These are phyloP conservation scores for Bombus ignitus DNA, from an alignment of 1,140 invertebrate genomes.

Conservation along the genomic window DNA sequence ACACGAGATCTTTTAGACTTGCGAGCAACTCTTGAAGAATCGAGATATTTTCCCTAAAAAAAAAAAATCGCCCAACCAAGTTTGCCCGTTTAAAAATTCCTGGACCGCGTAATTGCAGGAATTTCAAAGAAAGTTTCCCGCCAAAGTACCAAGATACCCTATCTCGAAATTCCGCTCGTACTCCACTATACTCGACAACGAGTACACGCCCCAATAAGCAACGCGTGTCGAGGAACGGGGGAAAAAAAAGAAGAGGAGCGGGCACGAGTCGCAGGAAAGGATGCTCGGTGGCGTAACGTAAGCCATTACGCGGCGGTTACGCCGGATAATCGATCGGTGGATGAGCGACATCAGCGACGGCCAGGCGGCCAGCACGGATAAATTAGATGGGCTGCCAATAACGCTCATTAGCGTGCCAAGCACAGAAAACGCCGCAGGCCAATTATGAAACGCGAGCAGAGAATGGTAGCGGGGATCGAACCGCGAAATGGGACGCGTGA, in stretches of 20 bases:
- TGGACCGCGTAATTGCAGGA: background rate
- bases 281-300: slow-evolving; percentile 54
- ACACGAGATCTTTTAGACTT: too few relatives aligned
- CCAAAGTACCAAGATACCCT: background rate
- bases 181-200: too few relatives aligned
- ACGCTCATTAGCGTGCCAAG: slow-evolving; percentile 64
- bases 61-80: too few relatives aligned
- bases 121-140: background rate
- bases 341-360: slow-evolving; percentile 23
- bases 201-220: slow-evolving; percentile 12
- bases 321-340: slow-evolving; percentile 65
- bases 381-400: slow-evolving; percentile 70
- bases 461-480: slow-evolving; percentile 10
- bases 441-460: slow-evolving; percentile 63
- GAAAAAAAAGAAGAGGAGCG: background rate
- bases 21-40: too few relatives aligned
- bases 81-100: background rate
- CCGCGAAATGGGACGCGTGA: background rate
- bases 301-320: slow-evolving; percentile 68
- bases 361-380: slow-evolving; percentile 55
- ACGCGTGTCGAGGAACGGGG: background rate
- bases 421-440: slow-evolving; percentile 64
- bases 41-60: too few relatives aligned
- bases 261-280: slow-evolving; percentile 19
- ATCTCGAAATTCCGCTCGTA: background rate